Percentiles rank a stretch among this genome's conserved stretches.
Evolutionary conservation across 2,888 invertebrate species (phyloP).

Genomic region (Xestia c-nigrum): DNA sequence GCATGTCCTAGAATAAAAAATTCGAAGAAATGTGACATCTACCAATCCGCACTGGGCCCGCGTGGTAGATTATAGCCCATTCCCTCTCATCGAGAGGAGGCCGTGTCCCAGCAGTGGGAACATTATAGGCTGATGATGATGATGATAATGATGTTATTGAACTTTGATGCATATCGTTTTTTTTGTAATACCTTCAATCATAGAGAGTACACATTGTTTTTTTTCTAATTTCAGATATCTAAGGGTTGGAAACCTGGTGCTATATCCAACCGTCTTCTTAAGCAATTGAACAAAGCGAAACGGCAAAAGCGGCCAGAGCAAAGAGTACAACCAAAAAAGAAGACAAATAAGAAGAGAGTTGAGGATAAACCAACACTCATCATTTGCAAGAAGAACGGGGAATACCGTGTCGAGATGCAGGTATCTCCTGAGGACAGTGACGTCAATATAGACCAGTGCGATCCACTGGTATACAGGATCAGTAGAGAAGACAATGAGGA

Average conservation of each 20-base stretch:
- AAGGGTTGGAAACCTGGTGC: constrained; percentile 78
- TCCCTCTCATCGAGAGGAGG: too few species aligned
- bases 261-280: constrained; percentile 80
- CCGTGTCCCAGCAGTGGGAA: too few species aligned
- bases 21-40: too few species aligned
- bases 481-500: constrained; percentile 75
- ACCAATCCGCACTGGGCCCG: too few species aligned
- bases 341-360: constrained; percentile 71
- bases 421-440: constrained; percentile 66
- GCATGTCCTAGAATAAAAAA: too few species aligned
- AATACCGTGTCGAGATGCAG: constrained; percentile 83
- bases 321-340: constrained; percentile 69
- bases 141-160: too few species aligned
- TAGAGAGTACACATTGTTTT: too few species aligned
- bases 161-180: too few species aligned
- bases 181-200: too few species aligned
- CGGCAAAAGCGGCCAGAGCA: constrained; percentile 62
- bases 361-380: constrained; percentile 75
- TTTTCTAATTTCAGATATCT: too few species aligned
- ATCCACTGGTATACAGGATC: constrained; percentile 79
- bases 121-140: too few species aligned
- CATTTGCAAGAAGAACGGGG: constrained; percentile 80
- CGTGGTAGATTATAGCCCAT: too few species aligned
- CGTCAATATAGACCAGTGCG: constrained; percentile 64
- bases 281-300: constrained; percentile 79